These are phyloP conservation scores for Abrostola tripartita DNA, from an alignment of 2,888 invertebrate genomes.

Conservation along the genomic window DNA sequence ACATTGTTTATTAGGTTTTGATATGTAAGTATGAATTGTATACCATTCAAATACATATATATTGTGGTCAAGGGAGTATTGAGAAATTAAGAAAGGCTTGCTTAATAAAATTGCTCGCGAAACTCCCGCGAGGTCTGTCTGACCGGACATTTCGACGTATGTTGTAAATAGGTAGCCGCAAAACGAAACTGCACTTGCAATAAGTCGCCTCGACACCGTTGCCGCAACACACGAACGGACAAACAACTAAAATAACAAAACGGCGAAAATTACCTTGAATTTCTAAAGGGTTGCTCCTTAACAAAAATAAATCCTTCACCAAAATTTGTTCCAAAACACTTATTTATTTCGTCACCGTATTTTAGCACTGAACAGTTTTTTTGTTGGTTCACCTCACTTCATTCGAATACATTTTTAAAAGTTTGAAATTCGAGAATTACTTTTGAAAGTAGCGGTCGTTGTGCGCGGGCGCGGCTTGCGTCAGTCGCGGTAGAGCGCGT, in stretches of 20 bases:
- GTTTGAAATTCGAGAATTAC: conserved; percentile 64
- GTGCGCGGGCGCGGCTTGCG: conserved; percentile 78
- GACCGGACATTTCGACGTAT: conserved; percentile 69
- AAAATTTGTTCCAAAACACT: conserved; percentile 65
- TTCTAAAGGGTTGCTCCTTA: conserved; percentile 68
- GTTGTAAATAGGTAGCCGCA: conserved; percentile 79
- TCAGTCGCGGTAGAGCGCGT: conserved; percentile 74
- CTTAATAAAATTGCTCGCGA: conserved; percentile 59
- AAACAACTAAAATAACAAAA: conserved; percentile 56
- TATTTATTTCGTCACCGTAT: conserved; percentile 58
- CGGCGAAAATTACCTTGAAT: conserved; percentile 74
- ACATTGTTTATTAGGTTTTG: background rate
- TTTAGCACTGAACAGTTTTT: conserved; percentile 62
- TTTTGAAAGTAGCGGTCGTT: conserved; percentile 64
- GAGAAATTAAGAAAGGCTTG: conserved; percentile 38
- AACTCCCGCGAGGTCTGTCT: conserved; percentile 69
- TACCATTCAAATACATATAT: too few relatives aligned
- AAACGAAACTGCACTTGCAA: conserved; percentile 77
- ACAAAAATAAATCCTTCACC: conserved; percentile 74
- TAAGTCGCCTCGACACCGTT: conserved; percentile 67
- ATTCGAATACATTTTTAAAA: conserved; percentile 78
- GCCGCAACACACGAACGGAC: conserved; percentile 62
- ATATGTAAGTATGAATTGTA: too few relatives aligned
- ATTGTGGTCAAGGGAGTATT: background rate
- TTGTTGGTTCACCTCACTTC: conserved; percentile 78